phyloP scores from a whole-genome alignment of 2,113 vertebrate species.

The Mixornis gularis region DNA sequence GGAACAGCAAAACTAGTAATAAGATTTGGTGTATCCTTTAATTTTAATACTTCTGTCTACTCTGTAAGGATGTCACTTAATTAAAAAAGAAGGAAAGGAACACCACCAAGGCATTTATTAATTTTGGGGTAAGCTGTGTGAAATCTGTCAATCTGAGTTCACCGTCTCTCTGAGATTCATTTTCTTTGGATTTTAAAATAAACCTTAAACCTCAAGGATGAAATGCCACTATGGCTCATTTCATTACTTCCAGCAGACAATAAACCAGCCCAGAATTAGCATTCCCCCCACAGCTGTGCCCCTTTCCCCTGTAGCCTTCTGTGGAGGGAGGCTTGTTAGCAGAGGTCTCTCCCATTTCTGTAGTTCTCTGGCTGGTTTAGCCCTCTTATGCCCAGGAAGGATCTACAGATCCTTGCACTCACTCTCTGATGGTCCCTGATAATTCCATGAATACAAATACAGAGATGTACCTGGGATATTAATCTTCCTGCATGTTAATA shows the following conservation, averaged over 20 bases:
- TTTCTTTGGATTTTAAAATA: constrained; percentile 36
- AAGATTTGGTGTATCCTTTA: neutral
- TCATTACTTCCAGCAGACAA: neutral
- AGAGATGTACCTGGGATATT: neutral
- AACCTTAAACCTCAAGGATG: constrained; percentile 30
- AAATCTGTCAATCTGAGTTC: constrained; percentile 20
- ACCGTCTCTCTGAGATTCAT: neutral
- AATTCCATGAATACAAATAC: neutral
- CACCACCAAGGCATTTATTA: constrained; percentile 20
- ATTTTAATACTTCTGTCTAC: neutral
- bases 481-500: neutral
- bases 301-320: neutral
- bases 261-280: neutral
- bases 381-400: neutral
- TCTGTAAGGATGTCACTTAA: constrained; percentile 34
- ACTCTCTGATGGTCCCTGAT: neutral
- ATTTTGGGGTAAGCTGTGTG: constrained; percentile 25
- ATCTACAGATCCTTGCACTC: neutral
- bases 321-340: neutral
- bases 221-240: neutral
- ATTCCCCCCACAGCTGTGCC: accelerated
- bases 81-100: constrained; percentile 21
- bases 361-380: neutral
- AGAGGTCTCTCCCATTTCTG: neutral
- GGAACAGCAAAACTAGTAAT: constrained; percentile 10